Percentiles rank a stretch among this genome's conserved stretches.
Conservation (phyloP, 2,888 invertebrate genomes). For the Laspeyria flexula region DNA sequence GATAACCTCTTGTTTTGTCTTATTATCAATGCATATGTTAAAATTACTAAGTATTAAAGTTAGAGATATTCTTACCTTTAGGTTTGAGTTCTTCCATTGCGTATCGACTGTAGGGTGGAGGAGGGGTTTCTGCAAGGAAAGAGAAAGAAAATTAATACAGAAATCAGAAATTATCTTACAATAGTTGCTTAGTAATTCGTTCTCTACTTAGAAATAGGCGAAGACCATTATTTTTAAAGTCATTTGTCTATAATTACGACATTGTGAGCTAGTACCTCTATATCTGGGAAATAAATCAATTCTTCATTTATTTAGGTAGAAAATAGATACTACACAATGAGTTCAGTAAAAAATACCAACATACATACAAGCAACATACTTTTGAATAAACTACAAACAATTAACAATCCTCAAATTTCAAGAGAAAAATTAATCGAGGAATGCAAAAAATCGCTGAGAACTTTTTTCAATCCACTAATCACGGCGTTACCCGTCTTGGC, state of each 20-base stretch:
- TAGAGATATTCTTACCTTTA: conserved; percentile 71
- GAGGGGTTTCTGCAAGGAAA: conserved; percentile 91
- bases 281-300: no score
- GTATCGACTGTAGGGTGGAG: conserved; percentile 93
- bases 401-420: conserved; percentile 16
- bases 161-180: not conserved
- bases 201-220: no score
- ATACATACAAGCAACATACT: not conserved
- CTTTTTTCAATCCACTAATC: conserved; percentile 47
- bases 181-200: no score
- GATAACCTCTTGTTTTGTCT: no score
- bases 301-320: no score
- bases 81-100: conserved; percentile 91
- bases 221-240: no score
- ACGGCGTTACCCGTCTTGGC: conserved; percentile 55
- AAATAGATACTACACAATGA: no score
- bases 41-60: not conserved
- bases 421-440: conserved; percentile 37
- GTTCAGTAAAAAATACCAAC: no score
- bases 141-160: conserved; percentile 34
- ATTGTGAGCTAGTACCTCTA: no score
- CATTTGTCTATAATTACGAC: no score
- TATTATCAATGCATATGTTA: no score
- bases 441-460: conserved; percentile 49
- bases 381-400: not conserved